Conservation (phyloP, 2,888 invertebrate genomes). For the Scelioninae gen. 1 region DNA sequence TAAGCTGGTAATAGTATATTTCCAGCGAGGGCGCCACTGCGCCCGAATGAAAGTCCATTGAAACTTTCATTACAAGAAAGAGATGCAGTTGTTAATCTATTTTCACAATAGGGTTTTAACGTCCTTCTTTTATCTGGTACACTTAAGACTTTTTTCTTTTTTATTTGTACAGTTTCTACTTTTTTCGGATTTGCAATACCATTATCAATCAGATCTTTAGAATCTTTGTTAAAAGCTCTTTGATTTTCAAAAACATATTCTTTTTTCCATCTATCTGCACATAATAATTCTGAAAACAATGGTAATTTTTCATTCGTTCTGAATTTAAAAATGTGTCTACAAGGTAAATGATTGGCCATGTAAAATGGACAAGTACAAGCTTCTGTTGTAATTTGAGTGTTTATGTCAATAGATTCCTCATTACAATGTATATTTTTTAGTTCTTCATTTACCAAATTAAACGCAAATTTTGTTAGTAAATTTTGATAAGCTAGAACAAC, state of each 20-base stretch:
- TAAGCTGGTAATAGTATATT: too few species aligned
- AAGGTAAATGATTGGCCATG: conserved; percentile 6
- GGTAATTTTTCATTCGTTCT: background rate
- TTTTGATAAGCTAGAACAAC: background rate
- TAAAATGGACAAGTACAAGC: conserved; percentile 7
- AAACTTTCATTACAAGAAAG: conserved; percentile 8
- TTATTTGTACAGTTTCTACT: background rate
- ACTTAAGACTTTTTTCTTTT: background rate
- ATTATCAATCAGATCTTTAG: too few species aligned
- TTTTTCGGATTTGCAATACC: too few species aligned
- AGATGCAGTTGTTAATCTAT: background rate
- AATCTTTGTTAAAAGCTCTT: conserved; percentile 13
- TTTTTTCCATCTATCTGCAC: conserved; percentile 20
- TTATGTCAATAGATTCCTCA: background rate
- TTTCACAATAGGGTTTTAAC: conserved; percentile 11
- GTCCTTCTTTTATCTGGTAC: conserved; percentile 5
- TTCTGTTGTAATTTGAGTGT: background rate
- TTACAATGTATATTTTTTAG: background rate
- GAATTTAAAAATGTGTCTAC: conserved; percentile 24
- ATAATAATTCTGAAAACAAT: conserved; percentile 1
- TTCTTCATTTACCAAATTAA: background rate
- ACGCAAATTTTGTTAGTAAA: conserved; percentile 1
- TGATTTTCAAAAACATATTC: conserved; percentile 5
- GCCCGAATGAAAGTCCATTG: too few species aligned
- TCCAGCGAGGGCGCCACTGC: too few species aligned